phyloP scores from a whole-genome alignment of 2,797 vertebrate genomes.

The Percopsis omiscomaycus region DNA sequence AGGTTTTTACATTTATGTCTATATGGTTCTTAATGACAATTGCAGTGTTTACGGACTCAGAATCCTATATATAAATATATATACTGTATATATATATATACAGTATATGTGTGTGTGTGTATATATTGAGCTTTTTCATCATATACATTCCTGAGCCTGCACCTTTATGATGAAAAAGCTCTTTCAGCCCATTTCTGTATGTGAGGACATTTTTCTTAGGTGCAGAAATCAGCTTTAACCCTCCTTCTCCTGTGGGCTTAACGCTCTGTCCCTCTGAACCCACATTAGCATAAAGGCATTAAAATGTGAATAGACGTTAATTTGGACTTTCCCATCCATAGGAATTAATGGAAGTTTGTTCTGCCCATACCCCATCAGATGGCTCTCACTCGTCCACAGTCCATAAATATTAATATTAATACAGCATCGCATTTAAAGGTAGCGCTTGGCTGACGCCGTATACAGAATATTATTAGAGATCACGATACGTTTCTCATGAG shows the following conservation, averaged over 20 bases:
- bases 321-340: slow-evolving; percentile 85
- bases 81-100: background rate
- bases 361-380: slow-evolving; percentile 75
- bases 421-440: slow-evolving; percentile 82
- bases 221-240: slow-evolving; percentile 76
- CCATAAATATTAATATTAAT: slow-evolving; percentile 91
- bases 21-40: too few species aligned
- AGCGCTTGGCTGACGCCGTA: slow-evolving; percentile 83
- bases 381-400: slow-evolving; percentile 77
- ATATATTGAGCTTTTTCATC: too few species aligned
- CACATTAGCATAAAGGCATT: slow-evolving; percentile 85
- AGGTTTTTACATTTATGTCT: too few species aligned
- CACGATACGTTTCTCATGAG: slow-evolving; percentile 84
- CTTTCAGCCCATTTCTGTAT: slow-evolving; percentile 51
- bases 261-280: slow-evolving; percentile 67
- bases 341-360: slow-evolving; percentile 87
- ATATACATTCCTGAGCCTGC: too few species aligned
- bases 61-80: background rate
- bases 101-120: slow-evolving; percentile 13
- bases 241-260: slow-evolving; percentile 71
- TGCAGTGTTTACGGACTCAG: too few species aligned
- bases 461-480: slow-evolving; percentile 88
- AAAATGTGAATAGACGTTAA: slow-evolving; percentile 87
- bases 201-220: slow-evolving; percentile 68
- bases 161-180: slow-evolving; percentile 29